phyloP scores from a whole-genome alignment of 2,888 invertebrate species.

The Apamea crenata region DNA sequence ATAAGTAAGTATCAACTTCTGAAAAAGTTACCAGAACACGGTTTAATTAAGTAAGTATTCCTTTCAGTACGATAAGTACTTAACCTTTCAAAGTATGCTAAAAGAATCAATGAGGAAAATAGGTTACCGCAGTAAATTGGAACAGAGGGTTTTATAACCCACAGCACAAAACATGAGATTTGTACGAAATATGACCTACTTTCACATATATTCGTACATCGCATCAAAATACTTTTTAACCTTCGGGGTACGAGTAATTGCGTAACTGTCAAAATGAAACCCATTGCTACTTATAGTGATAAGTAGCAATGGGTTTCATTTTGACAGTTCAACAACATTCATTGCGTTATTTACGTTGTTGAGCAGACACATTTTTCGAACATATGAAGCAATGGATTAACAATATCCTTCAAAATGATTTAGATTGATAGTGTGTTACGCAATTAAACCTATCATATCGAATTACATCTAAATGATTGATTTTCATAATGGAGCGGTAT shows the following conservation, averaged over 20 bases:
- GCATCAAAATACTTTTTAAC: neutral
- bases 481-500: neutral
- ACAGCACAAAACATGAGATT: neutral
- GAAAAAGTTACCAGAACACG: neutral
- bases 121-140: constrained; percentile 37
- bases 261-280: no score
- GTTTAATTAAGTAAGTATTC: neutral
- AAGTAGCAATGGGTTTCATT: no score
- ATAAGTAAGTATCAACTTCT: neutral
- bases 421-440: no score
- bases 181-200: neutral
- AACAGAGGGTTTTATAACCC: constrained; percentile 24
- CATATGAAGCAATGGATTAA: no score
- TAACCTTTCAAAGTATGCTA: constrained; percentile 18
- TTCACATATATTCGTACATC: neutral
- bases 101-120: constrained; percentile 16
- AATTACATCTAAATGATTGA: neutral
- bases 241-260: no score
- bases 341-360: no score
- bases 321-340: no score
- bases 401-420: no score
- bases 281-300: no score
- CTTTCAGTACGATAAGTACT: neutral
- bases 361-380: no score
- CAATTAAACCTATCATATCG: neutral